Evolutionary conservation across 2,113 vertebrate genomes (phyloP), one percentile per base, ranked within the genome.

Genomic region (Datnioides undecimradiatus): DNA sequence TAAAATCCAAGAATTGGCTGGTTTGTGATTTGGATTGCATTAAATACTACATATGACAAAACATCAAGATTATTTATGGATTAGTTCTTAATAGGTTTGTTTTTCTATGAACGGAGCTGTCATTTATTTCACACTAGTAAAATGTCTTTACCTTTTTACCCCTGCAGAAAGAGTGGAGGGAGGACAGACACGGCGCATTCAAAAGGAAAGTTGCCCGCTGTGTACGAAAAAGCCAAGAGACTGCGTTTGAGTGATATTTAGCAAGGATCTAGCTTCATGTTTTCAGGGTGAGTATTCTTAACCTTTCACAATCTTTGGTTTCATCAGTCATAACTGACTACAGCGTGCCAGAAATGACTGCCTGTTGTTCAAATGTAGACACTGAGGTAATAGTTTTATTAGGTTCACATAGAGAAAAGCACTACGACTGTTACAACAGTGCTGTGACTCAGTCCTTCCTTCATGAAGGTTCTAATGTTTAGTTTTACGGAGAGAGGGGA

Each of bases 161-260:
- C 6, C 6, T 95, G 69, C 91, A 99, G 98, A 99, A 99, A 96
- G 98, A 99, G 92, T 99, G 98, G 98, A 94, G 98, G 93, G 98
- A 99, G 96, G 98, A 99, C 95, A 95, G 97, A 94, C 97, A 99
- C 27, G 98, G 98, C 55, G 98, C 98, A 92, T 99, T 99, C 94
- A 99, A 99, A 95, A 97, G 97, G 90, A 99, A 99, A 97, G 98
- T 99, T 84, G 97, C 98, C 75, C 97, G 98, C 83, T 99, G 98
- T 96, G 98, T 99, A 97, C 97, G 98, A 95, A 98, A 98, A 95
- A 99, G 98, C 96, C 98, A 99, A 97, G 98, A 99, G 93, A 98
- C 97, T 93, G 98, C 97, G 90, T 99, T 98, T 94, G 98, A 99
- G 96, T 99, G 97, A 99, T 95, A 89, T 91, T 96, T 95, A 94